Evolutionary conservation across 2,113 vertebrate species (phyloP), one percentile per base, ranked within the genome.

Genomic region (Rhabdornis inornatus): DNA sequence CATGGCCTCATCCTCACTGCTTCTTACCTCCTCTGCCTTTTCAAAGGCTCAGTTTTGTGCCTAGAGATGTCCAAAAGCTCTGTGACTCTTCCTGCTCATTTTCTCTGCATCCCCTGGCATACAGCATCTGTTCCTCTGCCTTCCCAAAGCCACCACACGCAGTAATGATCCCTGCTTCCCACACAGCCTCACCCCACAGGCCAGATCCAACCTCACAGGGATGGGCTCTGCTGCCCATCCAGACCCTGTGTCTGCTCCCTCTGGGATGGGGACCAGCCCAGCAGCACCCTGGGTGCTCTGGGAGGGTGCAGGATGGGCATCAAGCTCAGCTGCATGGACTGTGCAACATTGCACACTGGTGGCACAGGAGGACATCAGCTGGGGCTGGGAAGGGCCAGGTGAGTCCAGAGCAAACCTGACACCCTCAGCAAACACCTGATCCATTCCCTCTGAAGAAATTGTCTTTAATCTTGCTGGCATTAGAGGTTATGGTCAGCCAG

Each of bases 161-260:
- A 47, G 14, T 0, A 39, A 15, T 7, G n/a, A 0, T 28, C 71
- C 52, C 52, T 11, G 47, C 37, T 24, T 44, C 31, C 28, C 11
- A 0, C n/a, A 23, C 7, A 3, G 8, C 35, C 35, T 64, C 0
- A 0, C 12, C 31, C 56, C 19, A 1, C 0, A 0, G 45, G 33
- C 8, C 2, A 2, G 44, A 10, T 5, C 13, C 1, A 0, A 1
- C 22, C 9, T 7, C 44, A 9, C 1, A 2, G 59, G 0, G 53
- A 1, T 3, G 70, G 57, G 53, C 49, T 35, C 13, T 4, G 6
- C 57, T 13, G 33, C 1, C 1, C n/a, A n/a, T n/a, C n/a, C n/a
- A n/a, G n/a, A n/a, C n/a, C 8, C 25, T 27, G 0, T n/a, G 30
- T 3, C 30, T 0, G 0, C 19, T 14, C 2, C 20, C 45, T 1